Evolutionary conservation across 2,888 invertebrate genomes (phyloP).

Genomic region (Chalcis sispes): DNA sequence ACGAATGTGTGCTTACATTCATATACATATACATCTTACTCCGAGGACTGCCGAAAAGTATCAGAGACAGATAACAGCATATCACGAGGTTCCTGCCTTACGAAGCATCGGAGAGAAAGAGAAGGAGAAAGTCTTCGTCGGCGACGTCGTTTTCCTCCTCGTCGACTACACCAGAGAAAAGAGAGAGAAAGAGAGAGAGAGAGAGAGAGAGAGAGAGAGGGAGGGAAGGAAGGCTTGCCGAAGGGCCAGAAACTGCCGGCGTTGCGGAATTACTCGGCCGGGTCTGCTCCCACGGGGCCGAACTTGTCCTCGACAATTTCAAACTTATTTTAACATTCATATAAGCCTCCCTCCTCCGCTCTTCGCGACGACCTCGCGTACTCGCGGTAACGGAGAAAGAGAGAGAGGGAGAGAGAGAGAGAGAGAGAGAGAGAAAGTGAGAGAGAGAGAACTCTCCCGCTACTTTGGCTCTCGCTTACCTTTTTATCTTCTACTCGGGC

Average conservation of each 20-base stretch:
- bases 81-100: constrained; percentile 38
- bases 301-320: constrained; percentile 77
- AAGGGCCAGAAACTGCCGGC: constrained; percentile 73
- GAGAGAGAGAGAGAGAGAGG: constrained; percentile 15
- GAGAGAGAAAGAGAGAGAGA: background rate
- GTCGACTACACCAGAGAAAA: too few species aligned
- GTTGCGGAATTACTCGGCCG: constrained; percentile 75
- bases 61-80: constrained; percentile 47
- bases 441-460: constrained; percentile 16
- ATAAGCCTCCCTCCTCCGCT: constrained; percentile 70
- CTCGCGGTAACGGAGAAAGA: background rate
- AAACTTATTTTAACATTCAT: constrained; percentile 77
- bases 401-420: background rate
- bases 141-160: too few species aligned
- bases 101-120: constrained; percentile 10
- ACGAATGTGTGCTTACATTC: background rate
- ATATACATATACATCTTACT: too few species aligned
- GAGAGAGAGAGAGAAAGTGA: constrained; percentile 23
- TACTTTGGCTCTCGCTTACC: constrained; percentile 34
- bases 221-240: constrained; percentile 60
- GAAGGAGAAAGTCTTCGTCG: constrained; percentile 33
- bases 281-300: constrained; percentile 71
- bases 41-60: constrained; percentile 45
- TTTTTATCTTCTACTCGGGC: constrained; percentile 51
- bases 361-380: constrained; percentile 15